Percentiles rank a stretch among this genome's conserved stretches.
Conservation (phyloP, 2,113 vertebrate species). For the Hemibagrus wyckioides region DNA sequence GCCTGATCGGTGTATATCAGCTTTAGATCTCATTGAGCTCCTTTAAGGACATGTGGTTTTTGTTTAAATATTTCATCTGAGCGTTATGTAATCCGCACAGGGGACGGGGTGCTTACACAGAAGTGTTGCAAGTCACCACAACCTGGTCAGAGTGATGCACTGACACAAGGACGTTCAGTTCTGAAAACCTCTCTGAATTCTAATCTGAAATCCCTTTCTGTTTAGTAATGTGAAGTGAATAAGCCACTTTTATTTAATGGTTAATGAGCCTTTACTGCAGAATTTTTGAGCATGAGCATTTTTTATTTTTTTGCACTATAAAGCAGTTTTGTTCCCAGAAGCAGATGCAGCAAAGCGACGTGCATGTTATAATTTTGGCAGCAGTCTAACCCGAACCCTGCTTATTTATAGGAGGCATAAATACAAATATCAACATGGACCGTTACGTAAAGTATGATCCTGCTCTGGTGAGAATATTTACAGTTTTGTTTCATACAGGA, state of each 20-base stretch:
- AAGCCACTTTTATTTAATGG: not conserved
- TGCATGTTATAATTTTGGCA: not conserved
- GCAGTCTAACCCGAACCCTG: not conserved
- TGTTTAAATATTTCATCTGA: not conserved
- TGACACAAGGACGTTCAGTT: not conserved
- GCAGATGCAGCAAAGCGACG: not conserved
- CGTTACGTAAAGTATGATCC: no score
- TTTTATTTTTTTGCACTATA: not conserved
- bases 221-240: not conserved
- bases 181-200: not conserved
- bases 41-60: not conserved
- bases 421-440: not conserved
- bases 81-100: constrained; percentile 10
- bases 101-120: constrained; percentile 2
- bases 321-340: not conserved
- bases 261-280: not conserved
- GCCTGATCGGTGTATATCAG: no score
- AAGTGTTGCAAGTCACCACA: constrained; percentile 13
- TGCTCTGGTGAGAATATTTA: not conserved
- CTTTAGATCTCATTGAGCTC: no score
- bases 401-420: not conserved
- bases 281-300: not conserved
- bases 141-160: not conserved
- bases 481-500: not conserved
- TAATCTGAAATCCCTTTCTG: not conserved